Evolutionary conservation across 2,888 invertebrate genomes (phyloP).

Genomic region (Galeruca laticollis): DNA sequence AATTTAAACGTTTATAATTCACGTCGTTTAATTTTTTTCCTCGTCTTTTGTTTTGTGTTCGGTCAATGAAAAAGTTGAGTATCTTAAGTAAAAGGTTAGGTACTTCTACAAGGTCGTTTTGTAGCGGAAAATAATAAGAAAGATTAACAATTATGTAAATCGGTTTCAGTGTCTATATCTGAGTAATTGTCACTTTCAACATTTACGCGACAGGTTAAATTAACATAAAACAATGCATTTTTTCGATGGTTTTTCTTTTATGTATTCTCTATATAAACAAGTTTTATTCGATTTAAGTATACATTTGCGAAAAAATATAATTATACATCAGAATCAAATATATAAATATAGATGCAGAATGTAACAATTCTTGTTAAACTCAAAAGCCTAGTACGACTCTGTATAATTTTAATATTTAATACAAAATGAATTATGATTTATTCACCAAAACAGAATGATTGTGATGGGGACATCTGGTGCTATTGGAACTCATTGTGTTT

Average conservation of each 20-base stretch:
- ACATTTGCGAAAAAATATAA: too few relatives aligned
- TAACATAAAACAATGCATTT: too few relatives aligned
- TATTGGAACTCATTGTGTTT: not conserved
- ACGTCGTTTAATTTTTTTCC: conserved; percentile 19
- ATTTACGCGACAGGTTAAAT: not conserved
- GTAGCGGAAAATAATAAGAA: conserved; percentile 19
- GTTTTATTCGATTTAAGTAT: too few relatives aligned
- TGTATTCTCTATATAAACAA: too few relatives aligned
- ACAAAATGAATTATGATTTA: not conserved
- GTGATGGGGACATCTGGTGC: not conserved
- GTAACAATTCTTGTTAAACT: not conserved
- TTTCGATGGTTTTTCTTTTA: too few relatives aligned
- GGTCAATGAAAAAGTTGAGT: conserved; percentile 15
- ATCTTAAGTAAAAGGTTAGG: conserved; percentile 18
- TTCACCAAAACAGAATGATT: not conserved
- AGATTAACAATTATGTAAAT: conserved; percentile 27
- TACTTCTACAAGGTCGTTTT: conserved; percentile 20
- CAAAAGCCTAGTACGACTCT: not conserved
- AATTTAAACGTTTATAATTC: not conserved
- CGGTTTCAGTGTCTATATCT: conserved; percentile 4
- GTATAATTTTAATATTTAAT: not conserved
- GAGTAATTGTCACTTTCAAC: not conserved
- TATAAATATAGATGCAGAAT: too few relatives aligned
- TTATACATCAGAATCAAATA: too few relatives aligned
- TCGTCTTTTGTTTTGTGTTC: conserved; percentile 10